Evolutionary conservation across 2,888 invertebrate genomes (phyloP).

Genomic region (Taphrorychus bicolor): DNA sequence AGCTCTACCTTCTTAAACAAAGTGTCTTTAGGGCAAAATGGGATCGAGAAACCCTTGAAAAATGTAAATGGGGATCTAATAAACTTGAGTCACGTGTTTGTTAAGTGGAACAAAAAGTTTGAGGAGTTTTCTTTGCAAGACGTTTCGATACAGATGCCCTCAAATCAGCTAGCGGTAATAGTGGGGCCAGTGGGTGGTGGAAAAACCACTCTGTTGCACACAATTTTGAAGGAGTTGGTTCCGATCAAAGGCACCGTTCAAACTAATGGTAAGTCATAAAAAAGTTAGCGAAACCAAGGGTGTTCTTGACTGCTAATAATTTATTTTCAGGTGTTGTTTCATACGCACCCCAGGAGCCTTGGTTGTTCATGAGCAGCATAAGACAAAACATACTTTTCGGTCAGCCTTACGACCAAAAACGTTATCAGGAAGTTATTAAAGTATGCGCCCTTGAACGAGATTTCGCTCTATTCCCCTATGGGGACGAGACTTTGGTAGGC

Average conservation of each 20-base stretch:
- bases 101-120: conserved; percentile 64
- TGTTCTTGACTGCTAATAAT: not conserved
- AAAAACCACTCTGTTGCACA: conserved; percentile 64
- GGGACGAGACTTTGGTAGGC: conserved; percentile 80
- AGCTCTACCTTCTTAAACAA: not conserved
- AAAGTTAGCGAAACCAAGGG: not conserved
- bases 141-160: conserved; percentile 64
- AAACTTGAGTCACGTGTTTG: conserved; percentile 12
- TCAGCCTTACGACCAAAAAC: conserved; percentile 69
- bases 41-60: not conserved
- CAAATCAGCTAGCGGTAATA: conserved; percentile 61
- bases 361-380: conserved; percentile 82
- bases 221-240: conserved; percentile 74
- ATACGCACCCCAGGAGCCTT: conserved; percentile 86
- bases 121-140: conserved; percentile 62
- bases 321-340: conserved; percentile 59
- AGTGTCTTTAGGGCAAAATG: not conserved
- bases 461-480: conserved; percentile 74
- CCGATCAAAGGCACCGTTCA: conserved; percentile 49
- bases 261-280: conserved; percentile 1
- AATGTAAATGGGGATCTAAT: not conserved
- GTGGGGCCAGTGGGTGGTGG: conserved; percentile 69
- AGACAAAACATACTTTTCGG: conserved; percentile 94
- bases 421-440: conserved; percentile 71
- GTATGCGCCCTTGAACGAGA: conserved; percentile 76